These are phyloP conservation scores for Alloplasta piceator DNA, from an alignment of 2,888 invertebrate genomes.

Conservation along the genomic window DNA sequence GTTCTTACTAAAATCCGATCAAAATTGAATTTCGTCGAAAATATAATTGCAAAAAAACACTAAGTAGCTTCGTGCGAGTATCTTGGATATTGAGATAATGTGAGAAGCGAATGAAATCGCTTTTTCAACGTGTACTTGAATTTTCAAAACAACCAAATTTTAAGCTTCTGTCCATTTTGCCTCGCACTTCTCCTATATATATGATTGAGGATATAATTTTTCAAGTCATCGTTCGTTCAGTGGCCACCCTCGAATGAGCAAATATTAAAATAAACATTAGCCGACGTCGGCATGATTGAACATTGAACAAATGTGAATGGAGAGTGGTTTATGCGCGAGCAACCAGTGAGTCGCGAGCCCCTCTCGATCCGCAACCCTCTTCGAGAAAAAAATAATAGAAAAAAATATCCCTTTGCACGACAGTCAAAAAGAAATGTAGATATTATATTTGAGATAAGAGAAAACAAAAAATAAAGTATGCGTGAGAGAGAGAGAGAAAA, in stretches of 20 bases:
- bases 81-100: too few relatives aligned
- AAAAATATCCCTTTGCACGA: not conserved
- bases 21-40: too few relatives aligned
- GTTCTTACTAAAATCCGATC: too few relatives aligned
- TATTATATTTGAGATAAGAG: not conserved
- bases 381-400: not conserved
- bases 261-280: slow-evolving; percentile 54
- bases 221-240: not conserved
- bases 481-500: not conserved
- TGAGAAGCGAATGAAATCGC: too few relatives aligned
- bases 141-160: too few relatives aligned
- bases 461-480: slow-evolving; percentile 12
- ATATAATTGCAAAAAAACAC: too few relatives aligned
- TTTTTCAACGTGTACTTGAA: too few relatives aligned
- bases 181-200: too few relatives aligned
- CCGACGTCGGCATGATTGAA: slow-evolving; percentile 54
- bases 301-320: slow-evolving; percentile 42
- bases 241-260: slow-evolving; percentile 31
- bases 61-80: too few relatives aligned
- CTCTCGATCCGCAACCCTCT: slow-evolving; percentile 2
- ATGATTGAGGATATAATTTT: too few relatives aligned
- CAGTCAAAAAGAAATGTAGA: slow-evolving; percentile 14
- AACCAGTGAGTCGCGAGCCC: slow-evolving; percentile 23
- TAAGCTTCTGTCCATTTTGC: too few relatives aligned
- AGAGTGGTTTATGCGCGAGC: not conserved